phyloP scores from a whole-genome alignment of 1,140 invertebrate genomes.

The Acromyrmex echinatior region DNA sequence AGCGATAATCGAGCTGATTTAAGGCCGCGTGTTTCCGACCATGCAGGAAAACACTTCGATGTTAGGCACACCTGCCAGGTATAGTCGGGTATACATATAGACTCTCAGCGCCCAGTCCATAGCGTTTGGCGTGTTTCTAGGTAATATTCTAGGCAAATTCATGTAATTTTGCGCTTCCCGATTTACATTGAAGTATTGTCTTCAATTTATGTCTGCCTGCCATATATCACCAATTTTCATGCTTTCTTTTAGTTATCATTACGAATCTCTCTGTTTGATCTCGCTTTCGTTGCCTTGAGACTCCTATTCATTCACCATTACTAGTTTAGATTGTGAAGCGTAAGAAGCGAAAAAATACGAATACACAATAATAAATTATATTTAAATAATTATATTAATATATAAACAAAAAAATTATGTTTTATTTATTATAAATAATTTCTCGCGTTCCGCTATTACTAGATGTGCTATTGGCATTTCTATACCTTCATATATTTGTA shows the following conservation, averaged over 20 bases:
- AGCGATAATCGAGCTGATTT: conserved; percentile 84
- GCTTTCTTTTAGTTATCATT: not conserved
- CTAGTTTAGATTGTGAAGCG: too few relatives aligned
- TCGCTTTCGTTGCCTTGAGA: not conserved
- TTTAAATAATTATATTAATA: too few relatives aligned
- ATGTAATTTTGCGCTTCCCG: conserved; percentile 81
- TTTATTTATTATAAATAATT: not conserved
- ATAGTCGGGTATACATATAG: conserved; percentile 36
- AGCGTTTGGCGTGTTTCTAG: conserved; percentile 78
- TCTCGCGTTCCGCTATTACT: not conserved
- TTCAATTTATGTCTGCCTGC: conserved; percentile 55
- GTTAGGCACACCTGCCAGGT: conserved; percentile 80
- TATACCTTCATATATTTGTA: not conserved
- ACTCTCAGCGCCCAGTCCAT: not conserved
- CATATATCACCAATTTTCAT: conserved; percentile 29
- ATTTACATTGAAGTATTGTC: conserved; percentile 71
- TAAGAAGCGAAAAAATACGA: too few relatives aligned
- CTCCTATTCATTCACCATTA: too few relatives aligned
- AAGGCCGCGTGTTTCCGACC: conserved; percentile 80
- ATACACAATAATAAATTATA: too few relatives aligned
- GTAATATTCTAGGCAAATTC: conserved; percentile 82
- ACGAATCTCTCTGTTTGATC: not conserved
- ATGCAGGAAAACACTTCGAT: conserved; percentile 81
- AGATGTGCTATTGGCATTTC: not conserved
- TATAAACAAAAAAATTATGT: not conserved